Percentiles rank a stretch among this genome's conserved stretches.
Evolutionary conservation across 2,888 invertebrate species (phyloP).

Genomic region (Julus scandinavius): DNA sequence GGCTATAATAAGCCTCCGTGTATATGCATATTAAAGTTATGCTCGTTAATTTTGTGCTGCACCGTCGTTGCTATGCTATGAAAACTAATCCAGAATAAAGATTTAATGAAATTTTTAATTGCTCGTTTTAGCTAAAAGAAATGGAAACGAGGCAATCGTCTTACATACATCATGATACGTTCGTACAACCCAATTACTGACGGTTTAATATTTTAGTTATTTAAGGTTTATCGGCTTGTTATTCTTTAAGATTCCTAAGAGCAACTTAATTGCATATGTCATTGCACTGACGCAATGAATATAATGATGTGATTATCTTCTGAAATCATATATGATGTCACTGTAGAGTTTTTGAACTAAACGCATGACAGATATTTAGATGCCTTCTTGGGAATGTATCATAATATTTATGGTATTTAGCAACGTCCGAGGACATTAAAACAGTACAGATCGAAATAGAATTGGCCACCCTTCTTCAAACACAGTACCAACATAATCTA

Average conservation of each 20-base stretch:
- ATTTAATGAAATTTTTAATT: slow-evolving; percentile 26
- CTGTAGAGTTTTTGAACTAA: too few relatives aligned
- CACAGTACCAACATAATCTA: too few relatives aligned
- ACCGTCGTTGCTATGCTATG: background rate
- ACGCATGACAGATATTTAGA: too few relatives aligned
- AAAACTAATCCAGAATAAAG: slow-evolving; percentile 16
- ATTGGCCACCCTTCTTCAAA: too few relatives aligned
- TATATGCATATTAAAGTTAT: slow-evolving; percentile 34
- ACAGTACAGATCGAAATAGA: too few relatives aligned
- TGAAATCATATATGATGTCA: background rate
- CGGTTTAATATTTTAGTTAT: slow-evolving; percentile 6
- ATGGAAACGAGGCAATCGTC: slow-evolving; percentile 5
- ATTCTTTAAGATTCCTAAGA: background rate
- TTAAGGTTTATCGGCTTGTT: background rate
- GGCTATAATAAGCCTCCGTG: background rate
- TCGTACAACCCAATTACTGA: background rate
- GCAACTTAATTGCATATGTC: background rate
- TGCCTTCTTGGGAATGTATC: too few relatives aligned
- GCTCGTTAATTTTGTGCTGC: slow-evolving; percentile 8
- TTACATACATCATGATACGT: background rate
- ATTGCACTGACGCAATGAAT: background rate
- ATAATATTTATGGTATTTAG: too few relatives aligned
- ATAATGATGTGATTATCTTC: background rate
- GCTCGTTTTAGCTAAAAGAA: background rate
- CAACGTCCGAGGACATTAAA: too few relatives aligned